Percentiles rank a stretch among this genome's conserved stretches.
phyloP scores from a whole-genome alignment of 2,113 vertebrate genomes.

The Paramisgurnus dabryanus region DNA sequence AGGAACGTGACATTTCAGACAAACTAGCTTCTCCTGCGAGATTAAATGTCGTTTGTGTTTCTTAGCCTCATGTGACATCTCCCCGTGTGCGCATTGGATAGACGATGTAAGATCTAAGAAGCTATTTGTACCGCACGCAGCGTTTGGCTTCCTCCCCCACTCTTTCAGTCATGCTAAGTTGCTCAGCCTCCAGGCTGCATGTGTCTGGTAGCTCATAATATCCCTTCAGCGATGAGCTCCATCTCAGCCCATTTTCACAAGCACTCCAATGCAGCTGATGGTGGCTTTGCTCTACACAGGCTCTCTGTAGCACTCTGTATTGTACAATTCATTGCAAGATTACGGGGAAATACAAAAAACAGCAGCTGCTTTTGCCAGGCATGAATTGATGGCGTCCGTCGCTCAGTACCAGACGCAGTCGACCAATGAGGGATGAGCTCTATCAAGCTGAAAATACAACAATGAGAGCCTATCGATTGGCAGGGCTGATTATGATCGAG shows the following conservation, averaged over 20 bases:
- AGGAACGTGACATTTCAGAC: slow-evolving; percentile 24
- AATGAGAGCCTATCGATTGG: slow-evolving; percentile 50
- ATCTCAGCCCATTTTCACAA: slow-evolving; percentile 28
- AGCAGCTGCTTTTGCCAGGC: slow-evolving; percentile 32
- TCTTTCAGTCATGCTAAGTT: slow-evolving; percentile 27
- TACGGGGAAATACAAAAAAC: slow-evolving; percentile 13
- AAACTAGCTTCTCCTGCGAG: neutral
- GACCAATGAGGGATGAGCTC: slow-evolving; percentile 39
- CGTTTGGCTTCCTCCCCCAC: slow-evolving; percentile 16
- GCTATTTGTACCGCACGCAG: slow-evolving; percentile 17
- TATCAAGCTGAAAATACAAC: slow-evolving; percentile 50
- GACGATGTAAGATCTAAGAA: slow-evolving; percentile 34
- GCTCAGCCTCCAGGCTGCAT: slow-evolving; percentile 18
- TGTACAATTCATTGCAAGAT: slow-evolving; percentile 25
- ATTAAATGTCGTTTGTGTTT: slow-evolving; percentile 24
- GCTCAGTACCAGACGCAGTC: slow-evolving; percentile 7
- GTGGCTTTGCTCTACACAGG: neutral
- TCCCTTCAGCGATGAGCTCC: slow-evolving; percentile 18
- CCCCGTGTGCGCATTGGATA: neutral
- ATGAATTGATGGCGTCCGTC: slow-evolving; percentile 29
- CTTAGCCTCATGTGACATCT: slow-evolving; percentile 17
- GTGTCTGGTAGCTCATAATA: slow-evolving; percentile 37
- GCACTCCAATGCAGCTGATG: slow-evolving; percentile 2
- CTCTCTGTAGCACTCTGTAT: slow-evolving; percentile 25
- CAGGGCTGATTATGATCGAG: slow-evolving; percentile 50